Percentiles rank a stretch among this genome's conserved stretches.
Conservation (phyloP, 1,140 invertebrate species). For the Globodera rostochiensis region DNA sequence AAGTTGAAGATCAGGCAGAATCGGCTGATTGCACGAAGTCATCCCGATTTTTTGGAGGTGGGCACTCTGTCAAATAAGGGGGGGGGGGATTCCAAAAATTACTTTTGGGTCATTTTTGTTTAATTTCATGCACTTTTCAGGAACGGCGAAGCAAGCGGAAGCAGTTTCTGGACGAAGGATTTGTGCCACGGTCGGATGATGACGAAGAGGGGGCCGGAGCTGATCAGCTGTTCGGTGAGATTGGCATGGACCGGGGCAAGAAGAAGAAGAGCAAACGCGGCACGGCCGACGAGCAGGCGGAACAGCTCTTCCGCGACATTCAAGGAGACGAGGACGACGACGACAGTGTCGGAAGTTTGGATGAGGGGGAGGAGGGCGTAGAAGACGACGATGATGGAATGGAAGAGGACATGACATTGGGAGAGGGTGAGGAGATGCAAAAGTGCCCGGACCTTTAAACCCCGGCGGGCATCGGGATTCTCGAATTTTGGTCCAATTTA, state of each 20-base stretch:
- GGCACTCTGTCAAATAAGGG: neutral
- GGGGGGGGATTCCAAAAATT: too few relatives aligned
- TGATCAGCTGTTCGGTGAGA: neutral
- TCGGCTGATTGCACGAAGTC: constrained; percentile 11
- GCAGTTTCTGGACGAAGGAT: neutral
- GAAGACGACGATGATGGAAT: neutral
- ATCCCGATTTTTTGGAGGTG: constrained; percentile 20
- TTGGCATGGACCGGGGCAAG: too few relatives aligned
- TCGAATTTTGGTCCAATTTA: neutral
- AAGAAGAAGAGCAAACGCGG: neutral
- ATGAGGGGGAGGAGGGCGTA: neutral
- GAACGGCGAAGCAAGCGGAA: neutral
- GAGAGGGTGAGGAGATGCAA: neutral
- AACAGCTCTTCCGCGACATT: constrained; percentile 19
- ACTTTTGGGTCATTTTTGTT: neutral
- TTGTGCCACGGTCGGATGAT: neutral
- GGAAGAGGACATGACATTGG: neutral
- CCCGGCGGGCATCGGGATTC: neutral
- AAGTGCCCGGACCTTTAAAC: too few relatives aligned
- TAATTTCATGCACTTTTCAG: neutral
- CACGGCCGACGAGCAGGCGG: constrained; percentile 8
- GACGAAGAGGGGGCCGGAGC: neutral
- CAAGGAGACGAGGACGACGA: neutral
- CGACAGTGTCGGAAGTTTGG: neutral
- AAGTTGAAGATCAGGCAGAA: constrained; percentile 13